Evolutionary conservation across 2,888 invertebrate species (phyloP).

Genomic region (Scaptomyza cyrtandrae): DNA sequence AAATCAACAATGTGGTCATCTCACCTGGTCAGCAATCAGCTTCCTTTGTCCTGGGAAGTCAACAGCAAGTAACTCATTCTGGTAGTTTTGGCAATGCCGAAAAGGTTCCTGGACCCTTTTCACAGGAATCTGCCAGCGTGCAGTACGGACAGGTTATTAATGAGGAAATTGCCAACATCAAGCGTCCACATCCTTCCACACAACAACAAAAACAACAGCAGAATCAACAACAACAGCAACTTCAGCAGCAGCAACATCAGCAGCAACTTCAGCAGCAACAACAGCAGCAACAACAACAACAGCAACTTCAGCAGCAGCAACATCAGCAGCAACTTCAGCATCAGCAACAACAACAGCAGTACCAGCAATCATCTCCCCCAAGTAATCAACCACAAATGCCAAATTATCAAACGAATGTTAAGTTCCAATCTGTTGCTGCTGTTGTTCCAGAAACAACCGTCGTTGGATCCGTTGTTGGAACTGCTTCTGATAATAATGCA

Average conservation of each 20-base stretch:
- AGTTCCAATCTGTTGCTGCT: constrained; percentile 21
- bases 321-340: constrained; percentile 4
- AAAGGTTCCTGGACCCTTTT: constrained; percentile 85
- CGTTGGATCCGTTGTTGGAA: constrained; percentile 12
- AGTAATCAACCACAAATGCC: constrained; percentile 54
- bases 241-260: neutral
- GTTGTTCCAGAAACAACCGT: neutral
- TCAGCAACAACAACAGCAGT: neutral
- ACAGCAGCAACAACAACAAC: neutral
- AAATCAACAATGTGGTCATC: constrained; percentile 88
- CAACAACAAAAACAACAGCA: neutral
- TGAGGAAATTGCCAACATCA: constrained; percentile 77
- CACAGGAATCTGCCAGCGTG: constrained; percentile 77
- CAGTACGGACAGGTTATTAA: constrained; percentile 83
- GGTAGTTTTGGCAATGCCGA: constrained; percentile 85
- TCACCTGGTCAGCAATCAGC: constrained; percentile 88
- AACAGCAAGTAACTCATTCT: constrained; percentile 86
- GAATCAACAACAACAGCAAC: neutral
- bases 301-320: accelerated
- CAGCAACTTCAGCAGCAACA: constrained; percentile 11
- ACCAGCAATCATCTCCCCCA: constrained; percentile 30
- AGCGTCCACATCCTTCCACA: constrained; percentile 50
- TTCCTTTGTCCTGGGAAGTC: constrained; percentile 88
- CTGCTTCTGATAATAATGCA: constrained; percentile 23
- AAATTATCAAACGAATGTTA: constrained; percentile 69